phyloP scores from a whole-genome alignment of 2,888 invertebrate genomes.

The Artemia sinica region DNA sequence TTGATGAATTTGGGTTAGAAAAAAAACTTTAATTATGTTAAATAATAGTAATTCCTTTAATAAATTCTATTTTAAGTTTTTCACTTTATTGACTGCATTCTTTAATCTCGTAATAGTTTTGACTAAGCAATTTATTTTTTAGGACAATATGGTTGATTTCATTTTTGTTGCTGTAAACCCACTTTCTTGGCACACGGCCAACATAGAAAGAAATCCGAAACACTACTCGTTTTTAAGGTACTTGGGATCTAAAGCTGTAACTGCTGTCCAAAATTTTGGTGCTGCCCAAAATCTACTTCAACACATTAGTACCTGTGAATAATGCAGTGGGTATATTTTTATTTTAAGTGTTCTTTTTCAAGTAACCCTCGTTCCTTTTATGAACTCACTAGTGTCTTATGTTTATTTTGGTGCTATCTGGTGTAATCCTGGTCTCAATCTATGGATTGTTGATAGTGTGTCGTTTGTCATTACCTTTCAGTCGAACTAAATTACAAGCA shows the following conservation, averaged over 20 bases:
- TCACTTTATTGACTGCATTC: no score
- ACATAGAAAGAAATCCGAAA: constrained; percentile 53
- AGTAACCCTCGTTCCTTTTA: no score
- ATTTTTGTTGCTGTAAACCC: constrained; percentile 76
- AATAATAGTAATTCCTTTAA: no score
- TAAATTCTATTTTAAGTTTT: no score
- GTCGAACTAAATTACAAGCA: constrained; percentile 20
- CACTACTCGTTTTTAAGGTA: constrained; percentile 70
- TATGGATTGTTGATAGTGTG: neutral
- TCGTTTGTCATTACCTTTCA: constrained; percentile 28
- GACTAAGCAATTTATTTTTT: constrained; percentile 21
- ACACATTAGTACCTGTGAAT: constrained; percentile 62
- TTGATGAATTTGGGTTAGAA: no score
- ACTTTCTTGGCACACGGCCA: constrained; percentile 63
- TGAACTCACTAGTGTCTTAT: no score
- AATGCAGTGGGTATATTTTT: constrained; percentile 39
- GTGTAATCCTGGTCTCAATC: neutral
- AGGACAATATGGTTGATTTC: constrained; percentile 66
- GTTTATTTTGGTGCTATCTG: neutral
- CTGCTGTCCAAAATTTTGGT: constrained; percentile 60
- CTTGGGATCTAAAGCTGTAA: constrained; percentile 53
- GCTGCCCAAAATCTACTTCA: constrained; percentile 85
- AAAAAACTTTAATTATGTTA: no score
- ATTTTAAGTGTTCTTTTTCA: neutral
- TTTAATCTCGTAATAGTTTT: neutral